These are phyloP conservation scores for Pristionchus entomophagus DNA, from an alignment of 2,888 invertebrate genomes.

Conservation along the genomic window DNA sequence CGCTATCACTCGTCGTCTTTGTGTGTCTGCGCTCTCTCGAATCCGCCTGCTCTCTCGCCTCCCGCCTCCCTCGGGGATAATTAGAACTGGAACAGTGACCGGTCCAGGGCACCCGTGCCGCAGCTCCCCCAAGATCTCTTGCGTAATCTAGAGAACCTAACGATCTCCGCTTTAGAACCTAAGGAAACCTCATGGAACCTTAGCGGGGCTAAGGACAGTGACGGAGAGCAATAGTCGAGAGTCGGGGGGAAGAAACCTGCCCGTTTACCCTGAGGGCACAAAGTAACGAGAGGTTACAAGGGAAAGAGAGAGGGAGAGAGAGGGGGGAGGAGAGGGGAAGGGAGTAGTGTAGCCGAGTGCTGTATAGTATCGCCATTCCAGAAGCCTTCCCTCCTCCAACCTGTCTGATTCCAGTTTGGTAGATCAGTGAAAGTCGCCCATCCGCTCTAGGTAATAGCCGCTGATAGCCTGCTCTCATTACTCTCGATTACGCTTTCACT, in stretches of 20 bases:
- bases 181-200: neutral
- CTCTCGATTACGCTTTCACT: neutral
- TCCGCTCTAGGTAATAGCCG: neutral
- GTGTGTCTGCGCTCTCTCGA: neutral
- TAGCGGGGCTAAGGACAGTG: neutral
- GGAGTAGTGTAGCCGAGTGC: neutral
- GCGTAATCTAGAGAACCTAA: neutral
- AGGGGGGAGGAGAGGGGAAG: neutral
- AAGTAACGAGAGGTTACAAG: neutral
- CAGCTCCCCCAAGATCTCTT: neutral
- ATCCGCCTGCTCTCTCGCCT: neutral
- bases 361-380: neutral
- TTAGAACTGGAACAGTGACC: constrained; percentile 47
- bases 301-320: neutral
- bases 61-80: neutral
- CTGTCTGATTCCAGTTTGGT: neutral
- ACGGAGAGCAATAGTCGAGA: neutral
- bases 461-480: neutral
- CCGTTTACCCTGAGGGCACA: constrained; percentile 9
- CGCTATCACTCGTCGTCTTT: constrained; percentile 1
- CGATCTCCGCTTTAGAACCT: neutral
- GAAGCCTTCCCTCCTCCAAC: neutral
- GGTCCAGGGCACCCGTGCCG: neutral
- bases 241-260: neutral
- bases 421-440: neutral